Evolutionary conservation across 2,888 invertebrate genomes (phyloP), one percentile per base, ranked within the genome.

Genomic region (Deroplatys truncata): DNA sequence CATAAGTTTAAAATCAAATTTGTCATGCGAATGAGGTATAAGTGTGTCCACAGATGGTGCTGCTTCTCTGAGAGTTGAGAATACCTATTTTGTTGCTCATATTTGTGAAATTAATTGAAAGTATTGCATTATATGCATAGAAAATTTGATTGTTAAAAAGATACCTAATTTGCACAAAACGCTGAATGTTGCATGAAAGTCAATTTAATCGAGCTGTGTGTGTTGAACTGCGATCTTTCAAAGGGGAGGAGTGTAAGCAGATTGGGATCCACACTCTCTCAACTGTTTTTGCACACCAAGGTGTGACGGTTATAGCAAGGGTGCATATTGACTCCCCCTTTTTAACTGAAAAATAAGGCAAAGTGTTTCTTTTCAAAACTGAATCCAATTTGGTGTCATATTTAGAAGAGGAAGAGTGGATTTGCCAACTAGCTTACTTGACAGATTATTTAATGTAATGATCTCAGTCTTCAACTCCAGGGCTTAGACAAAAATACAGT

Each of bases 371-470:
- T 86, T 35, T 20, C 56, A 56, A 28, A 35, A 28, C 43, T 43
- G n/a, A 49, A 49, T 49, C 49, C 4, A 28, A 1, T 28, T 86
- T 86, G 28, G 28, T 56, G 9, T 86, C 43, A 13, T 86, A 49
- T 86, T 43, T 49, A 49, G 29, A 86, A 49, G 56, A 86, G 28
- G 43, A 43, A 43, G 28, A 43, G n/a, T 86, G 86, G 56, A 7
- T 86, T 86, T 86, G 56, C 49, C 56, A 86, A 72, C 28, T 49
- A 86, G 72, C 56, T 86, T 86, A 56, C 29, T 86, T 86, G 86
- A 20, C 28, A 56, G 49, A 16, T 86, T n/a, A 86, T 15, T 56
- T 49, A 86, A 86, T 16, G 35, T 28, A 86, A 49, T 86, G 49
- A 86, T 72, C 56, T 86, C 29, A 72, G 10, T 43, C 8, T 43